Conservation (phyloP, 1,140 invertebrate species). For the Pollicipes pollicipes region DNA sequence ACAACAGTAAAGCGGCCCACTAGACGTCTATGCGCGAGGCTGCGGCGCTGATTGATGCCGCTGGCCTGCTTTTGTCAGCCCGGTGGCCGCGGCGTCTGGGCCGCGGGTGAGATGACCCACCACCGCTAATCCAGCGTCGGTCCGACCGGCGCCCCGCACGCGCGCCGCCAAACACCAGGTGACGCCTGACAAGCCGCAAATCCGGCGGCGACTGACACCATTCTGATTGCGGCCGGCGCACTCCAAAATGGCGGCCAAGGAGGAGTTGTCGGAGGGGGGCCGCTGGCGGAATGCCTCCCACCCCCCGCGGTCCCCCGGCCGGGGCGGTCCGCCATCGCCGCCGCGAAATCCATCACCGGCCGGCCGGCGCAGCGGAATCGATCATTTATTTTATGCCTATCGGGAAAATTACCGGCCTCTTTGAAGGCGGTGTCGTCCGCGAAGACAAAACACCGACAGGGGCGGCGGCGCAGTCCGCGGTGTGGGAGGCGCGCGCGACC, state of each 20-base stretch:
- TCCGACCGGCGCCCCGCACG: too few relatives aligned
- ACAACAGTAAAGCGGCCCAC: not conserved
- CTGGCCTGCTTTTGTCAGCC: not conserved
- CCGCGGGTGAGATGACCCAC: too few relatives aligned
- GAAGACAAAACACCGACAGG: not conserved
- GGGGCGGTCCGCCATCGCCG: not conserved
- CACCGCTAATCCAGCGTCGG: too few relatives aligned
- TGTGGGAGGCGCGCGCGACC: not conserved
- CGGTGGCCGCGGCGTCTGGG: too few relatives aligned
- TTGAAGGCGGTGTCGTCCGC: not conserved
- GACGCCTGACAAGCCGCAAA: not conserved
- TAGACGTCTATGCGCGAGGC: not conserved
- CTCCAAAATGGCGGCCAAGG: not conserved
- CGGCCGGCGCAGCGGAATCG: not conserved
- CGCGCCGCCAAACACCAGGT: not conserved
- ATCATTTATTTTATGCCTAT: conserved; percentile 2
- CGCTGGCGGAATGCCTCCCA: not conserved
- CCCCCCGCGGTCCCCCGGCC: too few relatives aligned
- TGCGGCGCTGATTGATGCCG: not conserved
- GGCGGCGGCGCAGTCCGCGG: too few relatives aligned
- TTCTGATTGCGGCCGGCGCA: not conserved
- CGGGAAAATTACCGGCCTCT: not conserved
- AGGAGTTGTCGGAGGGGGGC: too few relatives aligned
- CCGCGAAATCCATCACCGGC: not conserved
- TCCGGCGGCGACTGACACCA: not conserved